These are phyloP conservation scores for Arothron firmamentum DNA, from an alignment of 2,113 vertebrate genomes.

Conservation along the genomic window DNA sequence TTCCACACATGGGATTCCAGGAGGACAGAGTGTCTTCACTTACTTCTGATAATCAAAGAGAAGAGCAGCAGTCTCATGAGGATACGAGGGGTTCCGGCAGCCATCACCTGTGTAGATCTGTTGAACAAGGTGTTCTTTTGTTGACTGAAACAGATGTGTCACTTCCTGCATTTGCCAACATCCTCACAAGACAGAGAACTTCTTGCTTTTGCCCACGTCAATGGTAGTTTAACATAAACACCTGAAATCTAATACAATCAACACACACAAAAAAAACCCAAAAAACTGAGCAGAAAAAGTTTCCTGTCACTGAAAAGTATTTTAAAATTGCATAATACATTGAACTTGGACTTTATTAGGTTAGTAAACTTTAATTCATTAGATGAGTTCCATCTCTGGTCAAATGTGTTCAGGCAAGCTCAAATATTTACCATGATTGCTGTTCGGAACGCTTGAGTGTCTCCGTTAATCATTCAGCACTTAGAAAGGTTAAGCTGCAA, in stretches of 20 bases:
- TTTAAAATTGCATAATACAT: too few relatives aligned
- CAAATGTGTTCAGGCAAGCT: too few relatives aligned
- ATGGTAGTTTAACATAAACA: too few relatives aligned
- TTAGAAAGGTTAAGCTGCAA: background rate
- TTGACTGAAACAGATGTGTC: background rate
- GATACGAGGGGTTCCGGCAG: background rate
- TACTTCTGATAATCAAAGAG: slow-evolving; percentile 7
- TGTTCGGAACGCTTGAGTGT: too few relatives aligned
- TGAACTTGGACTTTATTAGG: too few relatives aligned
- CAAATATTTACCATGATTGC: too few relatives aligned
- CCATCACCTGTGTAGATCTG: slow-evolving; percentile 12
- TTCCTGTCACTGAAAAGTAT: too few relatives aligned
- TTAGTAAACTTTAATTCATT: too few relatives aligned
- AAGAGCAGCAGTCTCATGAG: slow-evolving; percentile 18
- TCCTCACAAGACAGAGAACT: slow-evolving; percentile 1
- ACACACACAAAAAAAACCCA: background rate
- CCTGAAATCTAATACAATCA: background rate
- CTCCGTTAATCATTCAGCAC: too few relatives aligned
- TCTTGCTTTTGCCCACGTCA: too few relatives aligned
- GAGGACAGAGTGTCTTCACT: slow-evolving; percentile 1
- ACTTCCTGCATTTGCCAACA: slow-evolving; percentile 42
- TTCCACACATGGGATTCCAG: too few relatives aligned
- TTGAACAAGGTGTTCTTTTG: background rate
- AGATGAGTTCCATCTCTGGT: background rate
- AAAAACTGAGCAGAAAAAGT: too few relatives aligned